Base-by-base conservation (phyloP, 2,113 vertebrate species). In the Circaetus cinerascens region DNA sequence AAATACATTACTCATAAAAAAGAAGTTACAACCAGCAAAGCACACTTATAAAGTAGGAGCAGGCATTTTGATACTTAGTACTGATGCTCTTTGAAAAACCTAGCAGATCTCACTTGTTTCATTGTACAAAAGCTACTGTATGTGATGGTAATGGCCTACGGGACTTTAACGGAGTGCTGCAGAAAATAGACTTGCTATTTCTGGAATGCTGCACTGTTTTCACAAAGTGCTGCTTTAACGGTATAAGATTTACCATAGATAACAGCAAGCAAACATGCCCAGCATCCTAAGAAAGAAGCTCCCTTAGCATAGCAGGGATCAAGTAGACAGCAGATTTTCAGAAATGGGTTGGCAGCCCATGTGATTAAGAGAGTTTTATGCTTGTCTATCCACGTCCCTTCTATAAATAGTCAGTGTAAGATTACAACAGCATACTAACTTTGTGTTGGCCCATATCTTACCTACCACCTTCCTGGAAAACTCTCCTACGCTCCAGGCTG, bases 101-200 rank as follows among this genome's bases (percentile, higher is more conserved):
- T 5, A 64, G 53, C 71, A 69, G 27, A 46, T 64, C 53, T 76
- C 80, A 20, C 57, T 90, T 59, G 19, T 64, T 92, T 76, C 23
- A 4, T 75, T 86, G 57, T 66, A 79, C 66, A 53, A 64, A 94
- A 95, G 56, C 89, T 66, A 36, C 91, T 36, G 38, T 75, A 29
- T 0, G 0, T 1, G 27, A 38, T 2, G 8, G 21, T 48, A 56
- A 55, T 93, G 73, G 72, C 91, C 71, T 83, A 45, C 55, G 34
- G 78, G 45, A 86, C 46, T 87, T 85, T 29, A 87, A 90, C 7
- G 4, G 71, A 79, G 68, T 25, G 85, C 69, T 94, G 80, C 82
- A 95, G 89, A 93, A 95, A 96, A 88, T 88, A 92, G 81, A 94
- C 32, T 67, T 84, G 88, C 92, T 95, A 85, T 93, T 97, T 95